These are phyloP conservation scores for Ormyrus rosae DNA, from an alignment of 2,888 invertebrate species.

Conservation along the genomic window DNA sequence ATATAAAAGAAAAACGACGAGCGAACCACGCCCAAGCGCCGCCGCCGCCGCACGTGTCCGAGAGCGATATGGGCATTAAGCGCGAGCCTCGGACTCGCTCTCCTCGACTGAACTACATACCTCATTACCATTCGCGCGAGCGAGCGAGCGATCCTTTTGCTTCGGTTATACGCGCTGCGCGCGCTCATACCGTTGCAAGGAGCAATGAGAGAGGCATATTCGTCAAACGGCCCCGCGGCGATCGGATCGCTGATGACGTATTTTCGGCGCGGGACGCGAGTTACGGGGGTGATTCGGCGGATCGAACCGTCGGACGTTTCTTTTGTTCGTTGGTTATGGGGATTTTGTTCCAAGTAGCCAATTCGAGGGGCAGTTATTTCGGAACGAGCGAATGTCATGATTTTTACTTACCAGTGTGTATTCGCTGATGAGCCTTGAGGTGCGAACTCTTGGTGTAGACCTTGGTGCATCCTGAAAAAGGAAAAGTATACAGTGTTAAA, in stretches of 20 bases:
- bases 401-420: conserved; percentile 90
- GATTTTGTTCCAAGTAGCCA: too few species aligned
- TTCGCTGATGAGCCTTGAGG: conserved; percentile 97
- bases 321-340: neutral
- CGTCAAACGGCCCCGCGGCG: neutral
- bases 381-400: too few species aligned
- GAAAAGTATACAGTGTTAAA: conserved; percentile 58
- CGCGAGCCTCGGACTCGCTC: neutral
- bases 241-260: too few species aligned
- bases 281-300: too few species aligned
- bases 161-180: neutral
- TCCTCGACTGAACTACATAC: conserved; percentile 65
- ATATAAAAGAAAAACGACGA: too few species aligned
- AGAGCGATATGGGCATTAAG: too few species aligned
- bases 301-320: too few species aligned
- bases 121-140: conserved; percentile 61
- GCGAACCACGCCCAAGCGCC: too few species aligned
- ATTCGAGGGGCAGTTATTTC: too few species aligned
- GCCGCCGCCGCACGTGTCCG: too few species aligned
- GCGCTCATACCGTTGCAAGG: neutral
- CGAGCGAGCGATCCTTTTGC: neutral
- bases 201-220: neutral
- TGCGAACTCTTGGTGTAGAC: conserved; percentile 99
- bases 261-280: too few species aligned
- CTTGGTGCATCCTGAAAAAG: conserved; percentile 92